phyloP scores from a whole-genome alignment of 1,140 invertebrate genomes.

The Odontomachus brunneus region DNA sequence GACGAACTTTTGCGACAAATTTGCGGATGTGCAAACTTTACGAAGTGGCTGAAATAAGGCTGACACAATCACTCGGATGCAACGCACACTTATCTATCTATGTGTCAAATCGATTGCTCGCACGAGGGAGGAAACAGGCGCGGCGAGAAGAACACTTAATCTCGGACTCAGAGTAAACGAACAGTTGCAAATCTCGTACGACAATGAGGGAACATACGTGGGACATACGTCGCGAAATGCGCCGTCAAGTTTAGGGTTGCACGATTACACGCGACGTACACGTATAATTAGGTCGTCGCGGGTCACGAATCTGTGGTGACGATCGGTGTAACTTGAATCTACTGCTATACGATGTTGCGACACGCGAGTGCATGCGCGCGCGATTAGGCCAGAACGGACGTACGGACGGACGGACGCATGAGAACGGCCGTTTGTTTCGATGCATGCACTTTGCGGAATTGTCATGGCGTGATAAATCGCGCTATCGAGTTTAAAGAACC shows the following conservation, averaged over 20 bases:
- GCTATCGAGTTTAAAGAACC: constrained; percentile 57
- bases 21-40: too few relatives aligned
- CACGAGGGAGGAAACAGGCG: too few relatives aligned
- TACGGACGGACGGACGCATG: constrained; percentile 39
- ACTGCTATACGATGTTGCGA: constrained; percentile 38
- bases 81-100: too few relatives aligned
- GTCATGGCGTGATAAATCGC: constrained; percentile 47
- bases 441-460: constrained; percentile 50
- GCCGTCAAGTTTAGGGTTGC: constrained; percentile 13
- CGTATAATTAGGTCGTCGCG: constrained; percentile 75
- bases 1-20: too few relatives aligned
- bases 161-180: background rate
- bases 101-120: too few relatives aligned
- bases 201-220: background rate
- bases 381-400: constrained; percentile 41
- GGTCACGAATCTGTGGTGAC: constrained; percentile 73
- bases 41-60: too few relatives aligned
- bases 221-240: background rate
- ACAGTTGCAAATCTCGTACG: background rate
- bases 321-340: constrained; percentile 73
- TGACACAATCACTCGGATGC: too few relatives aligned
- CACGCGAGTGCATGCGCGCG: constrained; percentile 61
- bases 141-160: too few relatives aligned
- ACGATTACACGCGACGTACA: constrained; percentile 59
- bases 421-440: constrained; percentile 31